A percentile compares a stretch with the other conserved stretches of the same genome.
Conservation (phyloP, 30 jellyfish, hydroid and myxozoan genomes). For the Clytia hemisphaerica region DNA sequence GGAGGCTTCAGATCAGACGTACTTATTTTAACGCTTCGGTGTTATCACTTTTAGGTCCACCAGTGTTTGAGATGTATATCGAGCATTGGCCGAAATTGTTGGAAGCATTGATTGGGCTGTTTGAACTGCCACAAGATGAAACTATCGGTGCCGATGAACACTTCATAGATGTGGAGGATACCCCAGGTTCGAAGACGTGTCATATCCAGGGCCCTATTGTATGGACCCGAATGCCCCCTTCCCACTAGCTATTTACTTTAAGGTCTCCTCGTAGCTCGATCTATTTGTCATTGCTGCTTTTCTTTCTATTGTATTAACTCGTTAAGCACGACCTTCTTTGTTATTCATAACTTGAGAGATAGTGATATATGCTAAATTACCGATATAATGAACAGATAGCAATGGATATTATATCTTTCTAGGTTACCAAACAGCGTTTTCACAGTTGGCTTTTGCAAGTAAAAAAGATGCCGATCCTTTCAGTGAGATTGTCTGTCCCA, state of each 20-base stretch:
- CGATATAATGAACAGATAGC: too few species aligned
- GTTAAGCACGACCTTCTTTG: too few species aligned
- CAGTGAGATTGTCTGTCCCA: constrained; percentile 40
- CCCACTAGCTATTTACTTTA: neutral
- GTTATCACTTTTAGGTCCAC: constrained; percentile 11
- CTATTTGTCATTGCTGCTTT: too few species aligned
- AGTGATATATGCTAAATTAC: too few species aligned
- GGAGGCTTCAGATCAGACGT: too few species aligned
- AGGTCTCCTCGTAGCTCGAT: neutral
- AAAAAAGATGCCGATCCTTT: constrained; percentile 85
- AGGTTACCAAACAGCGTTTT: constrained; percentile 92
- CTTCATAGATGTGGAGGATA: constrained; percentile 89
- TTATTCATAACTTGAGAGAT: too few species aligned
- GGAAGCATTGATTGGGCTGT: constrained; percentile 77
- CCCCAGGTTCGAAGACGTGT: constrained; percentile 64
- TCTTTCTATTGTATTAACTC: too few species aligned
- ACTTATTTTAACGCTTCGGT: too few species aligned
- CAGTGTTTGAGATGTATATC: constrained; percentile 11
- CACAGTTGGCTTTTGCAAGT: constrained; percentile 94
- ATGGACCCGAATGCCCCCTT: neutral
- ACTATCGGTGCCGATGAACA: constrained; percentile 90
- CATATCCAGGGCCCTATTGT: neutral
- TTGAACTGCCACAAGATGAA: constrained; percentile 93
- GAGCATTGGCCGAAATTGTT: constrained; percentile 59
- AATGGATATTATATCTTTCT: too few species aligned